Evolutionary conservation across 2,888 invertebrate species (phyloP), one percentile per base, ranked within the genome.

Genomic region (Chironomus riparius): DNA sequence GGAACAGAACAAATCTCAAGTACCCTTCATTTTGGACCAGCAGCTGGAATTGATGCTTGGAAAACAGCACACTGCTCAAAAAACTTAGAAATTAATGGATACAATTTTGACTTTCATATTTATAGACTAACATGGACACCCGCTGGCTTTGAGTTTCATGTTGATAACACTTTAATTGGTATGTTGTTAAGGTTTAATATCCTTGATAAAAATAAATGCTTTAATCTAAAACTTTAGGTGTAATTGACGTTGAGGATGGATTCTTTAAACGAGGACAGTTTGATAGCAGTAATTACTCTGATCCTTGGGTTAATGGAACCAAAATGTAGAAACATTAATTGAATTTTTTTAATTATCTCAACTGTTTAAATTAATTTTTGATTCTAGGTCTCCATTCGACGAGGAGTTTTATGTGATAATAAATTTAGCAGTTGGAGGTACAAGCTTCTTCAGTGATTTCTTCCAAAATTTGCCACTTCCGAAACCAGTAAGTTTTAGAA

Each of bases 11-110:
- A 87, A 80, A 85, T 85, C 12, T 86, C 85, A 47, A 87, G 88
- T 6, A 91, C 91, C 0, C 82, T 91, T 13, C 91, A 91, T 82
- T 91, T 86, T 82, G 91, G 91, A 3, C 90, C 90, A 3, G 13
- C n/a, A 1, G 15, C 68, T 2, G 47, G 47, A 1, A 2, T 68
- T 68, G 47, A 68, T 47, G 68, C 13, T 3, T 68, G 47, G 28
- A 38, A n/a, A 68, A 15, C 13, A 13, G 47, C 38, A 38, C 15
- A 28, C n/a, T 87, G 85, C 82, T 2, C 7, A 5, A 28, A n/a
- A 15, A 68, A 47, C 10, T 3, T 28, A 1, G 78, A 75, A 38
- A 18, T 24, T 13, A 28, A 13, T 15, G 28, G 28, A 21, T 81
- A 48, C 81, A 78, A 77, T 80, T 7, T 78, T 38, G 78, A 78